Evolutionary conservation across 2,888 invertebrate genomes (phyloP).

Genomic region (Metopia argyrocephala): DNA sequence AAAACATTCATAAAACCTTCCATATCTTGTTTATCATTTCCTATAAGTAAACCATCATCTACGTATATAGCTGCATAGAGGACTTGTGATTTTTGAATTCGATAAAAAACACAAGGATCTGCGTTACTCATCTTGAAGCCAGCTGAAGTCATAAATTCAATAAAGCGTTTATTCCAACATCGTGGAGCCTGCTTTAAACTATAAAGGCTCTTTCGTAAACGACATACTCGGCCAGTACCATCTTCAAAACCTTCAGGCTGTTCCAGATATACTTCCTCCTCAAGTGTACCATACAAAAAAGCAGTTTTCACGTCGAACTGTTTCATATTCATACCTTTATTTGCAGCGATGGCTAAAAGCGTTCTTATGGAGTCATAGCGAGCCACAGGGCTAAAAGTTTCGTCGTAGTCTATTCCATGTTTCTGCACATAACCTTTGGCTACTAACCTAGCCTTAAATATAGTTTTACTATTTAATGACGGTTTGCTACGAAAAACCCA

Average conservation of each 20-base stretch:
- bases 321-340: slow-evolving; percentile 44
- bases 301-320: slow-evolving; percentile 53
- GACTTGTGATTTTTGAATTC: slow-evolving; percentile 43
- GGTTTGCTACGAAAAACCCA: slow-evolving; percentile 57
- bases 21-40: slow-evolving; percentile 34
- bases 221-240: slow-evolving; percentile 63
- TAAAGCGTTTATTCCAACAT: slow-evolving; percentile 67
- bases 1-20: slow-evolving; percentile 43
- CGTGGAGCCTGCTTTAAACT: slow-evolving; percentile 67
- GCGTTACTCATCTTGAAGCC: slow-evolving; percentile 12
- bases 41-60: slow-evolving; percentile 66
- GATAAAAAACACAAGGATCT: slow-evolving; percentile 68
- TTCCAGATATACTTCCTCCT: slow-evolving; percentile 41
- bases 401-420: slow-evolving; percentile 60
- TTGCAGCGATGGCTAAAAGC: slow-evolving; percentile 9
- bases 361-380: slow-evolving; percentile 35
- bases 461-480: slow-evolving; percentile 2
- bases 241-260: slow-evolving; percentile 62
- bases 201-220: slow-evolving; percentile 65
- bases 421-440: slow-evolving; percentile 59
- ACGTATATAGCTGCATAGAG: slow-evolving; percentile 66
- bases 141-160: slow-evolving; percentile 52
- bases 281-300: slow-evolving; percentile 39
- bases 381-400: slow-evolving; percentile 63
- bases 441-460: slow-evolving; percentile 58